A percentile compares a stretch with the other conserved stretches of the same genome.
phyloP scores from a whole-genome alignment of 2,888 invertebrate genomes.

The Drosophila atroscutellata region DNA sequence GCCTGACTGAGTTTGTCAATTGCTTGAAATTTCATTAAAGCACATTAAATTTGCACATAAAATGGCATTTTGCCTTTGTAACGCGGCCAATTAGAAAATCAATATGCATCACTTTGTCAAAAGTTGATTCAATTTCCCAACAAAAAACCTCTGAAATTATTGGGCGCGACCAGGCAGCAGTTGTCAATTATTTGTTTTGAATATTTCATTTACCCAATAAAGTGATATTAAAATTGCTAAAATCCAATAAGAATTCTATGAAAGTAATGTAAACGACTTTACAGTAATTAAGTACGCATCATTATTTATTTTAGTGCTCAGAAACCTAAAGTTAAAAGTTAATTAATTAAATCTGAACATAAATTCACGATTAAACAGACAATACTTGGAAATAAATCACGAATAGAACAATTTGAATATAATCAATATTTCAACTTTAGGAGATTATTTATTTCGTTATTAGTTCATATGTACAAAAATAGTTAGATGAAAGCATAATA shows the following conservation, averaged over 20 bases:
- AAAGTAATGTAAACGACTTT: background rate
- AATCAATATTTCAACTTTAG: background rate
- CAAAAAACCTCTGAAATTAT: constrained; percentile 63
- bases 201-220: constrained; percentile 23
- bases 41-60: constrained; percentile 66
- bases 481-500: constrained; percentile 1
- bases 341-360: background rate
- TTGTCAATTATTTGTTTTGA: constrained; percentile 34
- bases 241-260: constrained; percentile 6
- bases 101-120: constrained; percentile 75
- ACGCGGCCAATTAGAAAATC: constrained; percentile 72
- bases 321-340: constrained; percentile 2
- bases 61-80: constrained; percentile 54
- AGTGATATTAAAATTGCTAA: constrained; percentile 22
- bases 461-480: background rate
- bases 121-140: constrained; percentile 71
- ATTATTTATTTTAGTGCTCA: background rate
- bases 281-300: background rate
- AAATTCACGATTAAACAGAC: too few relatives aligned
- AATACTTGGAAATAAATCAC: background rate
- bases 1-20: constrained; percentile 27
- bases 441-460: background rate
- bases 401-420: background rate
- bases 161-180: constrained; percentile 27
- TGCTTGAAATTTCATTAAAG: constrained; percentile 59